Evolutionary conservation across 2,113 vertebrate genomes (phyloP).

Genomic region (Apodemus sylvaticus): DNA sequence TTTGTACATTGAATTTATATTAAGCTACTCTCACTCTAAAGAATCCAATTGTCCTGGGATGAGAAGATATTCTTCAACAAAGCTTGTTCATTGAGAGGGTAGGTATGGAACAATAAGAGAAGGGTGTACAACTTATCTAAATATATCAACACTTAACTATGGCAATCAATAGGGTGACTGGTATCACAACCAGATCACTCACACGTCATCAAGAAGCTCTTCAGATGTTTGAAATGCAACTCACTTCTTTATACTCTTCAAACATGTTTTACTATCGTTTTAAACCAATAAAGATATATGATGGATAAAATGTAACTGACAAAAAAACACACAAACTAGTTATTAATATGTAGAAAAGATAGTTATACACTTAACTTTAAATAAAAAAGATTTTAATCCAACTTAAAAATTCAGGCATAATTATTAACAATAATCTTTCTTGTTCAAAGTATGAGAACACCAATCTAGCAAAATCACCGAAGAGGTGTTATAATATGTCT

Average conservation of each 20-base stretch:
- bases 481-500: slow-evolving; percentile 25
- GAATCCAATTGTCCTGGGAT: neutral
- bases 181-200: neutral
- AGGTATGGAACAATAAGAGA: neutral
- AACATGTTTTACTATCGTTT: neutral
- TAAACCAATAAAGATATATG: neutral
- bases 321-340: neutral
- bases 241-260: neutral
- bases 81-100: neutral
- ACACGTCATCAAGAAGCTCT: neutral
- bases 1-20: neutral
- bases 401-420: neutral
- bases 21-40: neutral
- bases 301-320: neutral
- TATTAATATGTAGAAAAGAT: neutral
- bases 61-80: neutral
- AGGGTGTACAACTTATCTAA: neutral
- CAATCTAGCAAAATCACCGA: neutral
- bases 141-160: neutral
- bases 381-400: neutral
- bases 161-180: neutral
- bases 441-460: neutral
- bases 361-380: neutral
- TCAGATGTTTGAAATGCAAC: neutral
- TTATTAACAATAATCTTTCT: slow-evolving; percentile 1